phyloP scores from a whole-genome alignment of 1,140 invertebrate species.

The Drosophila bifasciata region DNA sequence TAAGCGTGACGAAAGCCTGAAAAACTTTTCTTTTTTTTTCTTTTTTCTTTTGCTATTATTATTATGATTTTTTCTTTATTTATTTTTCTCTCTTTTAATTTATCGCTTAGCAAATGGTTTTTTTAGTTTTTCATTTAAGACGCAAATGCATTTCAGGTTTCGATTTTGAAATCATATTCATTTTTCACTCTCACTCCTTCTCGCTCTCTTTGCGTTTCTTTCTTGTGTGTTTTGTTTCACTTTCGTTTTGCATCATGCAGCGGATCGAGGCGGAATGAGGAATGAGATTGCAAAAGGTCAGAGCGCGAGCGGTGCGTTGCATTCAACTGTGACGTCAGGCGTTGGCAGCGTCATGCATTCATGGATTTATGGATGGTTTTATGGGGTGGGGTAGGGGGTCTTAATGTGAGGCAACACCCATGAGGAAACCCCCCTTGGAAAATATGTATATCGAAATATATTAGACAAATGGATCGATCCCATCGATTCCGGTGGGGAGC shows the following conservation, averaged over 20 bases:
- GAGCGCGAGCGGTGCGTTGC: slow-evolving; percentile 42
- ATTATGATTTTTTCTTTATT: slow-evolving; percentile 26
- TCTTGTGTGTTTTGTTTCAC: slow-evolving; percentile 41
- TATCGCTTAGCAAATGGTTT: slow-evolving; percentile 3
- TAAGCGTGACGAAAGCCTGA: slow-evolving; percentile 65
- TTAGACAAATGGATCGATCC: no score
- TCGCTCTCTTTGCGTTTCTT: slow-evolving; percentile 31
- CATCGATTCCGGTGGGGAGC: no score
- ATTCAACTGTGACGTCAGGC: slow-evolving; percentile 53
- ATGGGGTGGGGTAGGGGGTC: not conserved
- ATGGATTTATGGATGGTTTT: slow-evolving; percentile 5
- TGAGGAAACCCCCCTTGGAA: no score
- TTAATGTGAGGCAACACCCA: no score
- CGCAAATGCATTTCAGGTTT: slow-evolving; percentile 69
- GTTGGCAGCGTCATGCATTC: slow-evolving; percentile 19
- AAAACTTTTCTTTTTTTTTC: slow-evolving; percentile 62
- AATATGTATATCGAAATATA: no score
- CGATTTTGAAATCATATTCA: slow-evolving; percentile 27
- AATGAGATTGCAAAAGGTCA: slow-evolving; percentile 68
- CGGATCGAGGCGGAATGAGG: not conserved
- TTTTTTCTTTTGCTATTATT: slow-evolving; percentile 22
- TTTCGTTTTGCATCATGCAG: slow-evolving; percentile 56
- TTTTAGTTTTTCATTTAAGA: slow-evolving; percentile 60
- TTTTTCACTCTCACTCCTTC: slow-evolving; percentile 29
- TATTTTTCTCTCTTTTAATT: slow-evolving; percentile 41